phyloP scores from a whole-genome alignment of 2,888 invertebrate species.

The Diarsia rubi region DNA sequence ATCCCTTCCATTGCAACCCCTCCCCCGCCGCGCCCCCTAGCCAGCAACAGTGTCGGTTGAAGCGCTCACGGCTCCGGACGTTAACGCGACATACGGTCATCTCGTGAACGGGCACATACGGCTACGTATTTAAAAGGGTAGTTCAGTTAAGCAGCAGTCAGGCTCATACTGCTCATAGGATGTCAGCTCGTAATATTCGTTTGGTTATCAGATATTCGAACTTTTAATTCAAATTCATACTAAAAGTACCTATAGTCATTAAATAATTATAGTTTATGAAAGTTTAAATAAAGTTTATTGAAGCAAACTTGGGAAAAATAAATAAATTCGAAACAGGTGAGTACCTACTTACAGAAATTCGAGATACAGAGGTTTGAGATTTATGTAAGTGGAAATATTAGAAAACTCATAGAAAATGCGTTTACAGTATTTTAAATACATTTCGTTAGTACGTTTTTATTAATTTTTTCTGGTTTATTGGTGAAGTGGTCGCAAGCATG shows the following conservation, averaged over 20 bases:
- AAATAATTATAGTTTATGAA: neutral
- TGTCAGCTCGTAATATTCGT: too few relatives aligned
- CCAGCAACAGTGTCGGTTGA: constrained; percentile 1
- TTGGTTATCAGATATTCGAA: neutral
- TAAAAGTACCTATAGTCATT: neutral
- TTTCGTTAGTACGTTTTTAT: too few relatives aligned
- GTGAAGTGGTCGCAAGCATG: neutral
- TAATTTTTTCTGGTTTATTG: neutral
- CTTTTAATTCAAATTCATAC: neutral
- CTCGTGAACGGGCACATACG: neutral
- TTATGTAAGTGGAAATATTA: neutral
- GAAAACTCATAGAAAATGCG: neutral
- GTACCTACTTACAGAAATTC: neutral
- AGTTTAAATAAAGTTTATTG: neutral
- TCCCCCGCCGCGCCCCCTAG: neutral
- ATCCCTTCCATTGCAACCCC: too few relatives aligned
- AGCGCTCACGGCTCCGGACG: neutral
- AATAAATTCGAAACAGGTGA: neutral
- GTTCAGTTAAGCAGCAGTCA: too few relatives aligned
- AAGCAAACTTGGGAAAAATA: neutral
- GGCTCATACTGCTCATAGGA: too few relatives aligned
- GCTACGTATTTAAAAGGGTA: too few relatives aligned
- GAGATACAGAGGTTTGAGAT: too few relatives aligned
- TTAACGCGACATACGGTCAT: too few relatives aligned
- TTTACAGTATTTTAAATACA: neutral